Evolutionary conservation across 2,888 invertebrate species (phyloP), one percentile per base, ranked within the genome.

Genomic region (Drosophila aldrichi): DNA sequence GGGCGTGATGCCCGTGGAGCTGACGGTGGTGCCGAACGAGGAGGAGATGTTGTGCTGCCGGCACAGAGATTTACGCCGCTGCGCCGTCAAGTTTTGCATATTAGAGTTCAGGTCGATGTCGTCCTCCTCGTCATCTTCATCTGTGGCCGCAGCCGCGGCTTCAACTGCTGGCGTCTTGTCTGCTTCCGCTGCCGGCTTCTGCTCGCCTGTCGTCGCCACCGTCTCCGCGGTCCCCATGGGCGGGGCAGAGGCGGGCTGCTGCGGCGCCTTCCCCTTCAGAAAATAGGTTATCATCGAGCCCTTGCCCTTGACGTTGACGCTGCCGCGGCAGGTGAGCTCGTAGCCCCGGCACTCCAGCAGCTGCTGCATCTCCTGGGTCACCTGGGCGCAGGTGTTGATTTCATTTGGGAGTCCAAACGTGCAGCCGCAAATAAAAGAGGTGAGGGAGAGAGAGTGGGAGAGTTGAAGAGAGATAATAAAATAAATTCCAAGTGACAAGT

Each of bases 261-360:
- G 40, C 6, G 38, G 40, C 6, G 38, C 66, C 74, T 91, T 93
- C 18, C 91, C 91, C 61, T 92, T 92, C 3, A 93, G 89, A 70
- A 97, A 97, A 93, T 96, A 98, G 0, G 98, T 98, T 74, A 97
- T 95, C 98, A 98, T 98, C 79, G 97, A 96, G 22, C 98, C 98
- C 93, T 98, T 98, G 63, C 98, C 98, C 93, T 98, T 98, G 16
- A 98, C 98, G 89, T 97, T 96, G 59, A 98, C 96, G 71, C 95
- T 95, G 20, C 98, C 98, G 6, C 98, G 95, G 92, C 97, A 97
- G 34, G 95, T 95, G 46, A 98, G 94, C 43, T 95, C 95, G 93
- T 96, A 98, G 44, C 97, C 97, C 67, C 96, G 96, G 18, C 94
- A 93, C 78, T 95, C 93, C 51, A 98, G 94, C 82, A 98, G 96